Conservation (phyloP, 2,797 vertebrate species). For the Enteromius argenteus region DNA sequence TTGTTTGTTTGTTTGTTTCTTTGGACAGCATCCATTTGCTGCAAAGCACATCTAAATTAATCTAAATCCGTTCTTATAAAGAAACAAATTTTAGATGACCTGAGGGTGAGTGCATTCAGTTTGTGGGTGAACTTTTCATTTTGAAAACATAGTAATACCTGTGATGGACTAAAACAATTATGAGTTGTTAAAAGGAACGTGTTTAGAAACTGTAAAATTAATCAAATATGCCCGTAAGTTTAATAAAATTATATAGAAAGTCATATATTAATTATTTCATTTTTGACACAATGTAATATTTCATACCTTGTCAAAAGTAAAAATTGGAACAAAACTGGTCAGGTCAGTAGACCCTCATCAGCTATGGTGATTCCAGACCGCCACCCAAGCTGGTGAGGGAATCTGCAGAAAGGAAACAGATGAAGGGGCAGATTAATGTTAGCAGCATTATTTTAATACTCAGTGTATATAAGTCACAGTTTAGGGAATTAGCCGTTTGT, state of each 20-base stretch:
- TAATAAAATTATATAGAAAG: not conserved
- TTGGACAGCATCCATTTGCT: not conserved
- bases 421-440: slow-evolving; percentile 44
- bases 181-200: not conserved
- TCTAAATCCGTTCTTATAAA: not conserved
- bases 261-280: no score
- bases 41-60: not conserved
- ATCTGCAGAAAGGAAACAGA: slow-evolving; percentile 66
- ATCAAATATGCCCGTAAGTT: not conserved
- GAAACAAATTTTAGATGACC: not conserved
- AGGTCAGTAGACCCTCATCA: slow-evolving; percentile 79
- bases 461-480: slow-evolving; percentile 50
- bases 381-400: slow-evolving; percentile 72
- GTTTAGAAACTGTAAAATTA: not conserved
- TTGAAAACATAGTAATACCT: not conserved
- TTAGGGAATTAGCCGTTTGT: slow-evolving; percentile 54
- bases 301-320: slow-evolving; percentile 80
- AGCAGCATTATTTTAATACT: slow-evolving; percentile 51
- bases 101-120: not conserved
- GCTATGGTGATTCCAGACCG: slow-evolving; percentile 71
- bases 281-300: not conserved
- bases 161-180: not conserved
- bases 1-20: not conserved
- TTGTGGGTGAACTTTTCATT: not conserved
- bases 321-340: slow-evolving; percentile 71